A percentile compares a stretch with the other conserved stretches of the same genome.
Evolutionary conservation across 2,888 invertebrate genomes (phyloP).

Genomic region (Leptinotarsa juncta): DNA sequence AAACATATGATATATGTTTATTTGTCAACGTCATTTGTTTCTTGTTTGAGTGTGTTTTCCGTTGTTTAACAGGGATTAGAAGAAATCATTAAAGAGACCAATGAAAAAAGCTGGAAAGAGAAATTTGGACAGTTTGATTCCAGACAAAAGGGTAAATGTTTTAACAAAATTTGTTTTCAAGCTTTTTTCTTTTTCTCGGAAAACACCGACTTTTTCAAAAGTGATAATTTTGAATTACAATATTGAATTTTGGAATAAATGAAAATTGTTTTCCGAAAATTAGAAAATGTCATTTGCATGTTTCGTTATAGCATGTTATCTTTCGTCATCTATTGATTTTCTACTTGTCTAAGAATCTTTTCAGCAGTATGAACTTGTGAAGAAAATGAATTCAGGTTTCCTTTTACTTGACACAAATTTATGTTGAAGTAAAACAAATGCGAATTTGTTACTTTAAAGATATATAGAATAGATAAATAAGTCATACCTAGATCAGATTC

Average conservation of each 20-base stretch:
- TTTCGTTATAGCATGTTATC: not conserved
- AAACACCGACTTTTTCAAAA: not conserved
- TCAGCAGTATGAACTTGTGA: too few relatives aligned
- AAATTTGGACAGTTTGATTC: slow-evolving; percentile 88
- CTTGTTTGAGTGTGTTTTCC: slow-evolving; percentile 52
- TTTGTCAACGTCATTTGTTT: slow-evolving; percentile 27
- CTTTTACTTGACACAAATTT: too few relatives aligned
- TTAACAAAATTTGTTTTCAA: not conserved
- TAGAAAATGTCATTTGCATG: not conserved
- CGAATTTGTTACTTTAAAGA: too few relatives aligned
- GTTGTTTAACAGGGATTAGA: slow-evolving; percentile 79
- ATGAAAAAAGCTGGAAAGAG: slow-evolving; percentile 90
- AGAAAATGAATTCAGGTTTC: too few relatives aligned
- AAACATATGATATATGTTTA: slow-evolving; percentile 27
- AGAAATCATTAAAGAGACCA: slow-evolving; percentile 83
- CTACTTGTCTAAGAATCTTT: too few relatives aligned
- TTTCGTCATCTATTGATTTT: too few relatives aligned
- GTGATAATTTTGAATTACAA: not conserved
- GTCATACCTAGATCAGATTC: too few relatives aligned
- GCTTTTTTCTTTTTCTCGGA: slow-evolving; percentile 2
- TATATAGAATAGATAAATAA: too few relatives aligned
- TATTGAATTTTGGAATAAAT: not conserved
- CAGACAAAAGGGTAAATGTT: slow-evolving; percentile 86
- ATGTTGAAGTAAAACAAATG: too few relatives aligned
- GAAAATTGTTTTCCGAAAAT: not conserved